phyloP scores from a whole-genome alignment of 2,888 invertebrate species.

The Meganola albula region DNA sequence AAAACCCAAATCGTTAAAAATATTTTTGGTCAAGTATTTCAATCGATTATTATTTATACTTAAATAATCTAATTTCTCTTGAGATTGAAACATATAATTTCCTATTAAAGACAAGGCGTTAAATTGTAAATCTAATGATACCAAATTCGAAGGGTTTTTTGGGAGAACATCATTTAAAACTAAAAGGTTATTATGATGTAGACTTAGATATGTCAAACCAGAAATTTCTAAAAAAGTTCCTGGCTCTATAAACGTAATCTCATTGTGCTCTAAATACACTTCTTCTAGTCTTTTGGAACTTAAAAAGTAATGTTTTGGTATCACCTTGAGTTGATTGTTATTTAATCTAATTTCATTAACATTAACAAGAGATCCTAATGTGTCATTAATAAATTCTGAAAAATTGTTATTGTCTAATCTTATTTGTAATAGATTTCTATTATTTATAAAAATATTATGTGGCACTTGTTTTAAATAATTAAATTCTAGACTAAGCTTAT shows the following conservation, averaged over 20 bases:
- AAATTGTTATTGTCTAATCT: conserved; percentile 93
- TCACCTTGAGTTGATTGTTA: conserved; percentile 86
- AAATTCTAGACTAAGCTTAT: conserved; percentile 88
- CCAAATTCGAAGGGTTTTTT: conserved; percentile 81
- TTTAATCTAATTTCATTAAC: conserved; percentile 88
- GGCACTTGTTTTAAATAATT: conserved; percentile 91
- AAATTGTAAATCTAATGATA: conserved; percentile 86
- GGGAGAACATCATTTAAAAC: conserved; percentile 88
- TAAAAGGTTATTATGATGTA: conserved; percentile 87
- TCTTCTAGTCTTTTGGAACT: conserved; percentile 86
- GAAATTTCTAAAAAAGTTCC: conserved; percentile 85
- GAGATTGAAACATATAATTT: conserved; percentile 84
- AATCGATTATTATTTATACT: conserved; percentile 89
- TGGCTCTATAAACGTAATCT: conserved; percentile 87
- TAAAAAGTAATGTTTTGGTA: conserved; percentile 86
- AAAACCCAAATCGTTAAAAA: conserved; percentile 85
- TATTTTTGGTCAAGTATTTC: conserved; percentile 81
- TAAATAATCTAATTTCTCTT: conserved; percentile 88
- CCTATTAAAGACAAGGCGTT: conserved; percentile 86
- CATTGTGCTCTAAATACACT: conserved; percentile 91
- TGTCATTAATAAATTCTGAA: conserved; percentile 85
- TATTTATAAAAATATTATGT: conserved; percentile 85
- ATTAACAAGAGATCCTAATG: conserved; percentile 84
- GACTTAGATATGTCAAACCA: conserved; percentile 88
- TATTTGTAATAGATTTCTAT: conserved; percentile 85